These are phyloP conservation scores for Nasonia vitripennis DNA, from an alignment of 1,140 invertebrate genomes.

Conservation along the genomic window DNA sequence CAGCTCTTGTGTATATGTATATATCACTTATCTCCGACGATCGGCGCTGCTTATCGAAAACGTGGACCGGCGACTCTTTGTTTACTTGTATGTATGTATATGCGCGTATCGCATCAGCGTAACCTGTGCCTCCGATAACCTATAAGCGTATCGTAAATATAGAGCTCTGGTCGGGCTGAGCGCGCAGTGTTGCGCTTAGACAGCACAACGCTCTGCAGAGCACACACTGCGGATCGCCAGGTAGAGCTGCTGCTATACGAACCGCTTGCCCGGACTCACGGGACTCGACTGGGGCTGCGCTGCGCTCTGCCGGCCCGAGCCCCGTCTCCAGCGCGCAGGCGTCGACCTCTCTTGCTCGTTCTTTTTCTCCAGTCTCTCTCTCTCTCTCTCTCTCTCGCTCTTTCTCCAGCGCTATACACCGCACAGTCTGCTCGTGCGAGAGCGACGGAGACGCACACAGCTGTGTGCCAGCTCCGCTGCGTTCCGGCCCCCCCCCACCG, in stretches of 20 bases:
- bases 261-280: slow-evolving; percentile 72
- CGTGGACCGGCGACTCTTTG: too few relatives aligned
- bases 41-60: too few relatives aligned
- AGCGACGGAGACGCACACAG: not conserved
- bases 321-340: slow-evolving; percentile 54
- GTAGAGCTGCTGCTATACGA: slow-evolving; percentile 6
- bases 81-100: too few relatives aligned
- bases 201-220: not conserved
- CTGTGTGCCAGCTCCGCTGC: not conserved
- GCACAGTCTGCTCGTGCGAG: not conserved
- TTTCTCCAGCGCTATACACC: not conserved
- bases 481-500: not conserved
- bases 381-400: not conserved
- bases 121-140: too few relatives aligned
- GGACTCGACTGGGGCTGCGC: slow-evolving; percentile 70
- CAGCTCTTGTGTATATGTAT: slow-evolving; percentile 31
- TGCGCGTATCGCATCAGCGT: too few relatives aligned
- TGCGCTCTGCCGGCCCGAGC: slow-evolving; percentile 56
- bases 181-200: not conserved
- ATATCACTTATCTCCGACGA: too few relatives aligned
- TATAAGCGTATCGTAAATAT: too few relatives aligned
- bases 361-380: slow-evolving; percentile 24
- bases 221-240: not conserved
- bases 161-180: not conserved
- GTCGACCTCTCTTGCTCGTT: slow-evolving; percentile 53